A percentile compares a stretch with the other conserved stretches of the same genome.
These are phyloP conservation scores for Ormyrus thymus DNA, from an alignment of 2,888 invertebrate species.

Conservation along the genomic window DNA sequence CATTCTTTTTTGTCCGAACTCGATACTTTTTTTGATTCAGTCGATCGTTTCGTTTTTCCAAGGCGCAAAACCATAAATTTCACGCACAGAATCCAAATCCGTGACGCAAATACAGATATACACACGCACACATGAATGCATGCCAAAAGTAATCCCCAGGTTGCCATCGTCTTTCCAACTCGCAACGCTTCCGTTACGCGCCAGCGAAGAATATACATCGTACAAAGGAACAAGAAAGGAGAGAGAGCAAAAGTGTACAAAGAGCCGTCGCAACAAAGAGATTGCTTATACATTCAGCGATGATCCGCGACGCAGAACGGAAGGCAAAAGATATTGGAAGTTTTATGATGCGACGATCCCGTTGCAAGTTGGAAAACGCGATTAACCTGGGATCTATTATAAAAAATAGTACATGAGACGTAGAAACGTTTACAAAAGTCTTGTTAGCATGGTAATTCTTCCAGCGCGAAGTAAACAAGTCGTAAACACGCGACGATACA, in stretches of 20 bases:
- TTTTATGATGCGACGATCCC: not conserved
- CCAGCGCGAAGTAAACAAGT: conserved; percentile 21
- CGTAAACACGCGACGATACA: conserved; percentile 28
- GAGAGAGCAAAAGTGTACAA: conserved; percentile 10
- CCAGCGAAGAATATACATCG: not conserved
- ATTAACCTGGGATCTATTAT: conserved; percentile 31
- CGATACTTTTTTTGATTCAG: not conserved
- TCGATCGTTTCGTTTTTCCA: conserved; percentile 2
- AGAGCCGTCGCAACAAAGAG: conserved; percentile 16
- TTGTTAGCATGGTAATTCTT: conserved; percentile 15
- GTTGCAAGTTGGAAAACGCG: conserved; percentile 55
- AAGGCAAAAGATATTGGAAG: conserved; percentile 18
- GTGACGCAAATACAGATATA: not conserved
- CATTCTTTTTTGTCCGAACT: conserved; percentile 10
- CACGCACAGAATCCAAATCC: not conserved
- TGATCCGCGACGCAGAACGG: not conserved
- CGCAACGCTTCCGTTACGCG: conserved; percentile 48
- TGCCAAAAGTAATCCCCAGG: conserved; percentile 47
- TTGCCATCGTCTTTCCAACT: conserved; percentile 59
- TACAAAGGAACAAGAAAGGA: not conserved
- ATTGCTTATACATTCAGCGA: conserved; percentile 24
- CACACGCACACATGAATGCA: conserved; percentile 28
- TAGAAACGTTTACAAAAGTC: conserved; percentile 34
- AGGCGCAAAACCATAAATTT: conserved; percentile 6
- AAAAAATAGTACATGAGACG: conserved; percentile 10